A percentile compares a stretch with the other conserved stretches of the same genome.
These are phyloP conservation scores for Mustela lutreola DNA, from an alignment of 2,113 vertebrate genomes.

Conservation along the genomic window DNA sequence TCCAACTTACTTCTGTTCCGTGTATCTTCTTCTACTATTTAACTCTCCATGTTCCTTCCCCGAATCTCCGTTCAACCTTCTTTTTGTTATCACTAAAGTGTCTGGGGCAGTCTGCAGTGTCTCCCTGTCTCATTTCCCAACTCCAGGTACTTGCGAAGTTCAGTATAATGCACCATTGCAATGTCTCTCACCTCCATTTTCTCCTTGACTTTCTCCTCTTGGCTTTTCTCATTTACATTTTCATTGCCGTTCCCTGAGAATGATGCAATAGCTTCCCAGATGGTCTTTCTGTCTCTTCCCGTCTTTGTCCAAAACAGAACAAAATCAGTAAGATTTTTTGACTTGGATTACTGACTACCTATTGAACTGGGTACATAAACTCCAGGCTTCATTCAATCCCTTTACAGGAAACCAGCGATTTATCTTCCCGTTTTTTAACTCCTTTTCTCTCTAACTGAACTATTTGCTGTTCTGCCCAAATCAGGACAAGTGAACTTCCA, in stretches of 20 bases:
- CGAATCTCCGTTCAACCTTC: not conserved
- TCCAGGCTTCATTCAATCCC: not conserved
- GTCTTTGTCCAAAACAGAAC: not conserved
- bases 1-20: not conserved
- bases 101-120: not conserved
- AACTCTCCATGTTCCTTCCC: not conserved
- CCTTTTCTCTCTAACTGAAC: conserved; percentile 1
- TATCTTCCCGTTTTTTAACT: not conserved
- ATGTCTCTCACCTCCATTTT: not conserved
- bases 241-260: not conserved
- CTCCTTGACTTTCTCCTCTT: not conserved
- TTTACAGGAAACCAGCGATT: not conserved
- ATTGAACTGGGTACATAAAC: not conserved
- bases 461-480: not conserved
- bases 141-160: not conserved
- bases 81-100: not conserved
- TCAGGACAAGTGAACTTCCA: not conserved
- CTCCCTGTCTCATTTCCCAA: not conserved
- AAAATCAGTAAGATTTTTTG: not conserved
- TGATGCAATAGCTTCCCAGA: not conserved
- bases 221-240: not conserved
- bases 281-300: not conserved
- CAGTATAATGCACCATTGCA: not conserved
- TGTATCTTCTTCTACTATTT: not conserved
- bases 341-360: not conserved